phyloP scores from a whole-genome alignment of 2,797 vertebrate species.

The Eulemur coronatus region DNA sequence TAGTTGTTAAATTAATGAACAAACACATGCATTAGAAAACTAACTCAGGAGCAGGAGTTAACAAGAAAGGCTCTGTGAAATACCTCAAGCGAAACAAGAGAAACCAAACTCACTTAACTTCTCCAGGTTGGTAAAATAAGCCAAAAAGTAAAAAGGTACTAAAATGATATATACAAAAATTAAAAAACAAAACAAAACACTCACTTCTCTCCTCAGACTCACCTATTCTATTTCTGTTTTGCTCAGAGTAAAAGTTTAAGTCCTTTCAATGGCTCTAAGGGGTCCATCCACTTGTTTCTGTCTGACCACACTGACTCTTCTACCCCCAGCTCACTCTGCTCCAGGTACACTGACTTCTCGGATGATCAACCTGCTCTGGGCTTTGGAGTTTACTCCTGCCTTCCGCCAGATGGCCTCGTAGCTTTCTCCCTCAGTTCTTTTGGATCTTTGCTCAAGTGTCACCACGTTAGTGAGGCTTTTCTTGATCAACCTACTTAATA shows the following conservation, averaged over 20 bases:
- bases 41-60: background rate
- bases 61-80: background rate
- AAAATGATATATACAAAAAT: background rate
- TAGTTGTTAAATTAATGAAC: background rate
- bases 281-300: background rate
- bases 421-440: background rate
- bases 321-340: background rate
- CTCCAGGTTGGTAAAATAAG: background rate
- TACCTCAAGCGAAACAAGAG: background rate
- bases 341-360: background rate
- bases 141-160: background rate
- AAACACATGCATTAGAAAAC: background rate
- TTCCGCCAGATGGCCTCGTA: background rate
- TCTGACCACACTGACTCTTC: background rate
- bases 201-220: background rate
- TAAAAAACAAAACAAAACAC: too few relatives aligned
- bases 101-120: background rate
- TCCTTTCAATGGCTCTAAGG: background rate
- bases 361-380: background rate
- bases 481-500: background rate
- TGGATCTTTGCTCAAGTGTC: background rate
- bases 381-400: background rate
- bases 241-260: background rate
- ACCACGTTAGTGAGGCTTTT: background rate
- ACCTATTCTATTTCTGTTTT: background rate